phyloP scores from a whole-genome alignment of 2,797 vertebrate genomes.

The Xiphorhynchus erythropygius region DNA sequence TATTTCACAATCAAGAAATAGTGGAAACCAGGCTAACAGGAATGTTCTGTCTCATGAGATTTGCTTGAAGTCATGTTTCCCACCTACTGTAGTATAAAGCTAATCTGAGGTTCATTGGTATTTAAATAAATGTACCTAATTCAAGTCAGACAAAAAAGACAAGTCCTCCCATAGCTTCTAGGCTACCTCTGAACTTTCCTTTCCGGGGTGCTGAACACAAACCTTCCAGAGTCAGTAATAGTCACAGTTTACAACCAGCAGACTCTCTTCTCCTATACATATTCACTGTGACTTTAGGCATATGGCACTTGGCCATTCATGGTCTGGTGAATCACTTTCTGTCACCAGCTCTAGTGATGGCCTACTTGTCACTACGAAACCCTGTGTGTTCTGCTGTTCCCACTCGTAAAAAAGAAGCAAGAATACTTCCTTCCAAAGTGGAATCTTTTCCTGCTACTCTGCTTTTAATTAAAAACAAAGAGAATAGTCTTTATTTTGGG shows the following conservation, averaged over 20 bases:
- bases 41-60: not conserved
- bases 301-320: not conserved
- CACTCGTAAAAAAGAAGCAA: not conserved
- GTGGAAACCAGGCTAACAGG: not conserved
- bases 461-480: not conserved
- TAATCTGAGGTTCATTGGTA: not conserved
- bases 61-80: not conserved
- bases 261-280: not conserved
- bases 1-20: not conserved
- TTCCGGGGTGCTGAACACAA: fast-evolving
- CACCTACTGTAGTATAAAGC: not conserved
- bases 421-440: not conserved
- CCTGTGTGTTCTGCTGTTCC: not conserved
- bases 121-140: not conserved
- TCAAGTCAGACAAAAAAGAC: not conserved
- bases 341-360: not conserved
- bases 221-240: fast-evolving
- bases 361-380: not conserved
- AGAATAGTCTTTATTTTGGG: not conserved
- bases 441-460: not conserved
- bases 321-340: not conserved
- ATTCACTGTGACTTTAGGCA: not conserved
- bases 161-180: not conserved
- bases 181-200: not conserved
- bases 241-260: not conserved